Evolutionary conservation across 2,797 vertebrate species (phyloP).

Genomic region (Menidia menidia): DNA sequence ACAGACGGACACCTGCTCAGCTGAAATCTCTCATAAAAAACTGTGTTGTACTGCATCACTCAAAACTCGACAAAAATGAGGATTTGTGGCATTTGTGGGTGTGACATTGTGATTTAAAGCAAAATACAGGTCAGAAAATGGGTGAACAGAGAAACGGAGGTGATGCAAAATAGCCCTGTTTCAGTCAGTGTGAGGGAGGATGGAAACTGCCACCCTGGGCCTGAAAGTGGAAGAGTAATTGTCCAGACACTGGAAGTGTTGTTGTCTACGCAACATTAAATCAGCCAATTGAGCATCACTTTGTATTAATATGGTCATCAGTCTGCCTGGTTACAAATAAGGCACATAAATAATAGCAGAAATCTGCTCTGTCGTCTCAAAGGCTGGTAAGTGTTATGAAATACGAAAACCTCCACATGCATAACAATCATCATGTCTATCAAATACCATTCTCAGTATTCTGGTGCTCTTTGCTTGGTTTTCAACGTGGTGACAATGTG

Average conservation of each 20-base stretch:
- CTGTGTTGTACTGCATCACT: too few relatives aligned
- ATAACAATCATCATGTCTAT: too few relatives aligned
- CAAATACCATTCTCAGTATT: too few relatives aligned
- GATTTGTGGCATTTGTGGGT: not conserved
- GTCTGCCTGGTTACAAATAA: slow-evolving; percentile 67
- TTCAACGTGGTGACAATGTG: too few relatives aligned
- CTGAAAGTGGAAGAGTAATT: slow-evolving; percentile 68
- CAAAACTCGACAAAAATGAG: too few relatives aligned
- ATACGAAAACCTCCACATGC: not conserved
- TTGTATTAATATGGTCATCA: slow-evolving; percentile 75
- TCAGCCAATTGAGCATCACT: slow-evolving; percentile 75
- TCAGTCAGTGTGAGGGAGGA: slow-evolving; percentile 2
- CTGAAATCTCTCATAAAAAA: too few relatives aligned
- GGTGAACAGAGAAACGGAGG: slow-evolving; percentile 9
- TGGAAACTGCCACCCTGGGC: slow-evolving; percentile 54
- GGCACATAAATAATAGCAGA: slow-evolving; percentile 41
- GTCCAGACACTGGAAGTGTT: slow-evolving; percentile 69
- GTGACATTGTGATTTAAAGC: not conserved
- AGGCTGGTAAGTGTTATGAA: slow-evolving; percentile 34
- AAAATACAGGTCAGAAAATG: slow-evolving; percentile 5
- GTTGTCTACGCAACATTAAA: slow-evolving; percentile 77
- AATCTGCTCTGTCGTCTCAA: slow-evolving; percentile 24
- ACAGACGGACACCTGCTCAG: too few relatives aligned
- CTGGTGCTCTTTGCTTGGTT: too few relatives aligned
- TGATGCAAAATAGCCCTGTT: slow-evolving; percentile 55